A percentile compares a stretch with the other conserved stretches of the same genome.
Evolutionary conservation across 2,797 vertebrate genomes (phyloP).

Genomic region (Squalus acanthias): DNA sequence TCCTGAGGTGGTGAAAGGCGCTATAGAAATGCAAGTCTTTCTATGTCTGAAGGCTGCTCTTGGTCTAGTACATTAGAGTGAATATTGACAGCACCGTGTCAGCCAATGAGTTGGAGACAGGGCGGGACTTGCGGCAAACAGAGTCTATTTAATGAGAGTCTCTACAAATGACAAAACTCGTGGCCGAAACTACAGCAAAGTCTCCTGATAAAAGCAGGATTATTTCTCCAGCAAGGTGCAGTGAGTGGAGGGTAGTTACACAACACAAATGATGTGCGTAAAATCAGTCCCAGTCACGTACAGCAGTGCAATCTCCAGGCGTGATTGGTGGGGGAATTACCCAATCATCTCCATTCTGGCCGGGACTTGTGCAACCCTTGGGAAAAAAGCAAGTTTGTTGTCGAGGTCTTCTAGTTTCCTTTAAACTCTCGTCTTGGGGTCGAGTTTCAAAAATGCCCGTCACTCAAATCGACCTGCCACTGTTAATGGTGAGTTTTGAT

Average conservation of each 20-base stretch:
- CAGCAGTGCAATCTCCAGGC: neutral
- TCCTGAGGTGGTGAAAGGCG: no score
- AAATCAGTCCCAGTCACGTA: neutral
- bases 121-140: no score
- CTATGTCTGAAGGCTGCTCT: no score
- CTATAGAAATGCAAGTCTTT: no score
- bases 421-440: neutral
- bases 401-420: neutral
- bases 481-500: no score
- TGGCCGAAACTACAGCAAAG: neutral
- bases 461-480: no score
- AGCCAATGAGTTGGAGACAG: no score
- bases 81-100: no score
- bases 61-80: no score
- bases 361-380: neutral
- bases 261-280: neutral
- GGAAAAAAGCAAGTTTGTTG: neutral
- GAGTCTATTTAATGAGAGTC: neutral
- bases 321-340: neutral
- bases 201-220: neutral
- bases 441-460: no score
- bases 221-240: neutral
- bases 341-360: neutral
- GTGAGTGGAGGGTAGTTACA: neutral
- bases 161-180: neutral